Conservation (phyloP, 2,797 vertebrate genomes). For the Nyctibius grandis region DNA sequence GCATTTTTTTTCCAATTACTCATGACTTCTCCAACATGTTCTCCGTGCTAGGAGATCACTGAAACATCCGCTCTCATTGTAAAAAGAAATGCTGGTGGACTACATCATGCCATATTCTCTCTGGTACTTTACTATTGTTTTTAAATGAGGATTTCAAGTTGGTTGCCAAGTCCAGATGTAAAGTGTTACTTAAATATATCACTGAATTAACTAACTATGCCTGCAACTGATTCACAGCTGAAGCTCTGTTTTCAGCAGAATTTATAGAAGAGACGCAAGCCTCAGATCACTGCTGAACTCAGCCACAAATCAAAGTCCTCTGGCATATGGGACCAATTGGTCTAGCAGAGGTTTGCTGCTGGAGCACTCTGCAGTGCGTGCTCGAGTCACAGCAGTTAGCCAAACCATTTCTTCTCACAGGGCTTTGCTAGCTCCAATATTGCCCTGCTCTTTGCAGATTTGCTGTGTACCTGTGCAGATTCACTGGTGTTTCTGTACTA, state of each 20-base stretch:
- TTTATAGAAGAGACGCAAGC: not conserved
- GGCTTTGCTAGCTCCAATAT: not conserved
- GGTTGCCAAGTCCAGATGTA: conserved; percentile 13
- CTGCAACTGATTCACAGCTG: not conserved
- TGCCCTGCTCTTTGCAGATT: not conserved
- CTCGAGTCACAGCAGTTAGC: not conserved
- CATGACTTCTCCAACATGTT: not conserved
- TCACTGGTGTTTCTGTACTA: not conserved
- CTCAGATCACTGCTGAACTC: not conserved
- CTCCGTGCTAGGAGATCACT: not conserved
- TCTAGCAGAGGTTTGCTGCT: not conserved
- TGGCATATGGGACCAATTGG: not conserved
- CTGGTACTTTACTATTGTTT: not conserved
- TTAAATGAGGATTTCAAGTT: not conserved
- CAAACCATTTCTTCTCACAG: not conserved
- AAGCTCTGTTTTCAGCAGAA: not conserved
- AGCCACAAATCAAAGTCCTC: not conserved
- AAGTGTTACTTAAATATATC: conserved; percentile 21
- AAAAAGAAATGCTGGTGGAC: not conserved
- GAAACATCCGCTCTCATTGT: not conserved
- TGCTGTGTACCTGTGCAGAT: not conserved
- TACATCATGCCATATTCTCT: not conserved
- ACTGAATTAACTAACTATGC: not conserved
- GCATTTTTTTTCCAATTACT: not conserved
- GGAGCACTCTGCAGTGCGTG: not conserved